Conservation (phyloP, 2,113 vertebrate genomes). For the Taxidea taxus region DNA sequence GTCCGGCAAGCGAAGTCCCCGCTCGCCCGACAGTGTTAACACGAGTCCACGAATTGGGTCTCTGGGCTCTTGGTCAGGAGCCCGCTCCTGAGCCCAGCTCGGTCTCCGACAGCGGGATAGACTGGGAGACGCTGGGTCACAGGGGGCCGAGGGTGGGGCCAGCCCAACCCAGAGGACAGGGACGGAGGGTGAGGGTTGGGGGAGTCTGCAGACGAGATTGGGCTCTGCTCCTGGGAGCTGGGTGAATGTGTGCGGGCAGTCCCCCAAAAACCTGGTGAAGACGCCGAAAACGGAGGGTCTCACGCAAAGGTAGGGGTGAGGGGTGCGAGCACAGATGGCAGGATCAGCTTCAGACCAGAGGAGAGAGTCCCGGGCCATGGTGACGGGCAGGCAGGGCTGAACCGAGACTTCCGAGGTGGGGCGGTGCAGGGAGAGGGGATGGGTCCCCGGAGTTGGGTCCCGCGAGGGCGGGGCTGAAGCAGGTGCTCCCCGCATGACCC, state of each 20-base stretch:
- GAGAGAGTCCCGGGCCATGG: background rate
- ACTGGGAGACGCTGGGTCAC: background rate
- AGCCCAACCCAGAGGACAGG: background rate
- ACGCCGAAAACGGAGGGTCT: background rate
- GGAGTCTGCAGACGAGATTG: background rate
- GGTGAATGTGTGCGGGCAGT: background rate
- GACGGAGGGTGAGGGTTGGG: background rate
- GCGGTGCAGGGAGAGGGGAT: background rate
- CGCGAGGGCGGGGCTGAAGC: background rate
- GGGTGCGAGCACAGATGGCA: background rate
- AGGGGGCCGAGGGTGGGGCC: background rate
- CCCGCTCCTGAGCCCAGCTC: background rate
- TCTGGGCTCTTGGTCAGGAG: background rate
- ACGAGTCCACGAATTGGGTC: background rate
- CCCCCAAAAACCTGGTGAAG: background rate
- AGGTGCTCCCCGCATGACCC: background rate
- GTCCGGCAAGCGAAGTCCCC: background rate
- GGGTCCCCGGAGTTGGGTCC: background rate
- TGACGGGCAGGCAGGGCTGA: background rate
- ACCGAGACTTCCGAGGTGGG: background rate
- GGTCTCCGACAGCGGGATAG: background rate
- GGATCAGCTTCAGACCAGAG: background rate
- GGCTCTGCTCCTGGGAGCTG: background rate
- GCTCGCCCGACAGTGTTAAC: background rate
- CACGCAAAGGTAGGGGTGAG: background rate